Percentiles rank a stretch among this genome's conserved stretches.
phyloP scores from a whole-genome alignment of 1,140 invertebrate species.

The Druon quercuslanigerum region DNA sequence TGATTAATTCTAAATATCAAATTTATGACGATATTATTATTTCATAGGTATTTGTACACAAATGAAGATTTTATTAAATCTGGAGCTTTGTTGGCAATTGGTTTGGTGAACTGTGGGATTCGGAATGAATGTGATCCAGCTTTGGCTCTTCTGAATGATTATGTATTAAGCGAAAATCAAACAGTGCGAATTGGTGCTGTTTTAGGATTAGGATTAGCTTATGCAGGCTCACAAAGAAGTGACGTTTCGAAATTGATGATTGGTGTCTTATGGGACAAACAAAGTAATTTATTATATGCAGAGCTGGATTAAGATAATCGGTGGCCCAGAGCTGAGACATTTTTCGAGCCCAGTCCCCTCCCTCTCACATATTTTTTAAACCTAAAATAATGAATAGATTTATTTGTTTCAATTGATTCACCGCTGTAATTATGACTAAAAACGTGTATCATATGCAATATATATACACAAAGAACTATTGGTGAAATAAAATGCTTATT shows the following conservation, averaged over 20 bases:
- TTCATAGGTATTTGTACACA: constrained; percentile 91
- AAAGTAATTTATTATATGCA: constrained; percentile 66
- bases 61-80: constrained; percentile 97
- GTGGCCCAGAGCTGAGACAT: too few relatives aligned
- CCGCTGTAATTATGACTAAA: too few relatives aligned
- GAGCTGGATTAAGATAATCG: too few relatives aligned
- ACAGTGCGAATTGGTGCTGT: constrained; percentile 97
- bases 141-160: constrained; percentile 95
- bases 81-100: constrained; percentile 96
- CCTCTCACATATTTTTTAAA: too few relatives aligned
- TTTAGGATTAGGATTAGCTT: constrained; percentile 95
- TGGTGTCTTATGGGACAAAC: constrained; percentile 90
- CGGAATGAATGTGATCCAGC: constrained; percentile 99
- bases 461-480: too few relatives aligned
- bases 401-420: too few relatives aligned
- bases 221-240: constrained; percentile 97
- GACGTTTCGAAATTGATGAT: constrained; percentile 92
- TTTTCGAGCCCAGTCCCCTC: too few relatives aligned
- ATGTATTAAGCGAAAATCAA: constrained; percentile 92
- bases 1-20: not conserved
- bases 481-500: too few relatives aligned
- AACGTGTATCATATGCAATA: too few relatives aligned
- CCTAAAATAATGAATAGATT: too few relatives aligned
- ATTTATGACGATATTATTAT: not conserved
- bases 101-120: constrained; percentile 98